Percentiles rank a stretch among this genome's conserved stretches.
These are phyloP conservation scores for honey bee (Apis mellifera) DNA, from an alignment of 1,140 invertebrate species.

Conservation along the genomic window DNA sequence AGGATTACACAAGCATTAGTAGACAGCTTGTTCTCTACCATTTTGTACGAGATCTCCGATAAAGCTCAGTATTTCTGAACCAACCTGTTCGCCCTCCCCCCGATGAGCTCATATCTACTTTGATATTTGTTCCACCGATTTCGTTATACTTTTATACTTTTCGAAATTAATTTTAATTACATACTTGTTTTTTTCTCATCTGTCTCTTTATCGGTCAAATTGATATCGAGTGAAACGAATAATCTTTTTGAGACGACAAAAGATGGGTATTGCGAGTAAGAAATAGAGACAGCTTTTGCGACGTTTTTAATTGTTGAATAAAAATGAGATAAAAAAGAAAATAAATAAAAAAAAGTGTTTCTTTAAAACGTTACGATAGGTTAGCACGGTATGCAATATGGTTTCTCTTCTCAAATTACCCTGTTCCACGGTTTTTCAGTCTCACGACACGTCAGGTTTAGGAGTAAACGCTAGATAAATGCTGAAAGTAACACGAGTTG, in stretches of 20 bases:
- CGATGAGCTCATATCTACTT: slow-evolving; percentile 10
- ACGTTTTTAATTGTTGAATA: neutral
- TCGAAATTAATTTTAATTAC: neutral
- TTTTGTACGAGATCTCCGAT: slow-evolving; percentile 61
- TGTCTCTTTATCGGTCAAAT: neutral
- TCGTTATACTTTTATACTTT: neutral
- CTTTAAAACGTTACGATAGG: slow-evolving; percentile 15
- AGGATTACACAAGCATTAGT: slow-evolving; percentile 77
- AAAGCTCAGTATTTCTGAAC: slow-evolving; percentile 41
- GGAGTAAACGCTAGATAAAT: slow-evolving; percentile 44
- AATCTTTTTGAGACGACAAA: no score
- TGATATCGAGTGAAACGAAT: neutral
- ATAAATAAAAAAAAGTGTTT: slow-evolving; percentile 6
- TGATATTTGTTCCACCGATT: neutral
- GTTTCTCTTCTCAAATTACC: slow-evolving; percentile 59
- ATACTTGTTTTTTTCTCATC: no score
- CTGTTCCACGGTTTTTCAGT: slow-evolving; percentile 38
- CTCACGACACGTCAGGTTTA: slow-evolving; percentile 46
- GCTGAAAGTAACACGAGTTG: slow-evolving; percentile 48
- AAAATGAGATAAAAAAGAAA: neutral
- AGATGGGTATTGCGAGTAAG: neutral
- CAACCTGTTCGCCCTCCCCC: slow-evolving; percentile 13
- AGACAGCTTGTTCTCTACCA: slow-evolving; percentile 73
- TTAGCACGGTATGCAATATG: slow-evolving; percentile 45
- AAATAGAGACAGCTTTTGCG: neutral